Base-by-base conservation (phyloP, 2,888 invertebrate genomes). In the Phortica magna region DNA sequence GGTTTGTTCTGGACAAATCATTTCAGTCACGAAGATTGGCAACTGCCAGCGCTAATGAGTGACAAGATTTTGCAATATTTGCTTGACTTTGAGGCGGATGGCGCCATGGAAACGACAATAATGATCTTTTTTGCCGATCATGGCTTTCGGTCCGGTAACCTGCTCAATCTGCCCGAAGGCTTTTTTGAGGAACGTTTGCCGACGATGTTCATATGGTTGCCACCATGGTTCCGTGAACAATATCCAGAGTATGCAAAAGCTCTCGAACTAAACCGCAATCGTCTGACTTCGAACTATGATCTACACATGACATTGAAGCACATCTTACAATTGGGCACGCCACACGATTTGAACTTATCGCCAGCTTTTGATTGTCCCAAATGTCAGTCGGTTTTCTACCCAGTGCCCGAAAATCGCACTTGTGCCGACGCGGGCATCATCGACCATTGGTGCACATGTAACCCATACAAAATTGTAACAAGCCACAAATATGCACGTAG, bases 181-280 rank as follows among this genome's bases (percentile, higher is more conserved):
- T 96, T 95, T 93, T 93, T 95, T 81, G 96, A 96, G 85, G 95
- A 96, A 83, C 93, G 96, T 19, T 87, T 96, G 83, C 96, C 96
- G 0, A 94, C 94, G 82, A 92, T 96, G 57, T 95, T 94, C 84
- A 91, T 96, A 39, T 94, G 94, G 92, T 78, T 95, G 57, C 96
- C 96, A 0, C 90, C 92, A 9, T 93, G 93, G 91, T 94, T 95
- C 79, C 93, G 93, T 79, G 90, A 90, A 0, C 91, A 90, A 59
- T 91, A 94, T 81, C 93, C 94, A 0, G 88, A 92, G 0, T 93
- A 94, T 80, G 93, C 93, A 4, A 89, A 92, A 19, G 93, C 94
- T 53, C 87, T 96, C 14, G 89, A 91, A 48, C 83, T 91, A 0
- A 96, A 96, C 87, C 93, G 93, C 43, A 93, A 94, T 78, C 93